Base-by-base conservation (phyloP, 2,113 vertebrate genomes). In the Takifugu bimaculatus region DNA sequence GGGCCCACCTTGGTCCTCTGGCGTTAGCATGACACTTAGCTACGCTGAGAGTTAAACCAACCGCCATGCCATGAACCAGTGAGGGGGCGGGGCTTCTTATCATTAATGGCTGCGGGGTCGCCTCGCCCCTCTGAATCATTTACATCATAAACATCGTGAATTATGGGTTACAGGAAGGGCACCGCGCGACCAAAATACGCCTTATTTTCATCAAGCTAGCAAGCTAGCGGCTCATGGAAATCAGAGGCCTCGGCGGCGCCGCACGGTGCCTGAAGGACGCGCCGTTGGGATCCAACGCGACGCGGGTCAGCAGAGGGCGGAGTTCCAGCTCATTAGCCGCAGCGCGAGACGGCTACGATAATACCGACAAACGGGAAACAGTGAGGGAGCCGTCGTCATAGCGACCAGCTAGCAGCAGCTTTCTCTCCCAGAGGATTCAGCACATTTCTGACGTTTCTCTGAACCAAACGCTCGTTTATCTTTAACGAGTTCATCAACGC, bases 61-160 rank as follows among this genome's bases (percentile, higher is more conserved):
- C 83, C 3, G 47, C 64, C 7, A 55, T 20, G 63, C 72, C 80
- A 85, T 88, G 87, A 86, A 88, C 88, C 84, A 85, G 5, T 0
- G 65, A 52, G 69, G 77, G 68, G 77, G 78, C 57, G 67, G 71
- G 78, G 71, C 72, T 43, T 75, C 63, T 80, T 85, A 77, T 89
- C 88, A 88, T 89, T 86, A 90, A 90, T 84, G 83, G 80, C 68
- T 67, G 63, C 76, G 74, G 76, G 85, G 85, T 89, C 87, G 81
- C 74, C 79, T 79, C 80, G 83, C 85, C 88, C 73, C 71, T 50
- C 71, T 78, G 76, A 85, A 82, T 86, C 85, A 89, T 88, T 88
- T 89, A 88, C 82, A 83, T 84, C 83, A 75, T 84, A 88, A 89
- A 88, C 84, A 87, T 77, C 74, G 60, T 81, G 87, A 87, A 81